phyloP scores from a whole-genome alignment of 2,797 vertebrate genomes.

The Holocentrus rufus region DNA sequence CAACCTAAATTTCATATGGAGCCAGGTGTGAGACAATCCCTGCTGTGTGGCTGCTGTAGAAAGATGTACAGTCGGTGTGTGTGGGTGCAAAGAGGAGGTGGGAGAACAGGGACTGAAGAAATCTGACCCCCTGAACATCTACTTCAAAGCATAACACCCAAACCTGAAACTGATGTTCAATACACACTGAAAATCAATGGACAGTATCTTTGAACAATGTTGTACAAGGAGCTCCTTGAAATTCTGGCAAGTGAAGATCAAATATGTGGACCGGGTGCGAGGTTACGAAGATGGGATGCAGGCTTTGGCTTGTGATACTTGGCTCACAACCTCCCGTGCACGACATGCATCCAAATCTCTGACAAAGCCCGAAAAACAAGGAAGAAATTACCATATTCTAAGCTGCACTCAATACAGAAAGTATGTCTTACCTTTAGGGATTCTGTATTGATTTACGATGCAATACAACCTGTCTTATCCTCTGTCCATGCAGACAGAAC shows the following conservation, averaged over 20 bases:
- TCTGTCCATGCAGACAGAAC: slow-evolving; percentile 27
- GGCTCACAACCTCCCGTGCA: slow-evolving; percentile 31
- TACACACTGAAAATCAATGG: slow-evolving; percentile 21
- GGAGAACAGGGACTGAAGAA: slow-evolving; percentile 4
- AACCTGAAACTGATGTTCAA: slow-evolving; percentile 8
- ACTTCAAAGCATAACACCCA: slow-evolving; percentile 8
- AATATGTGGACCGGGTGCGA: not conserved
- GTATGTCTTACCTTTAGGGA: slow-evolving; percentile 41
- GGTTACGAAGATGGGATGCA: not conserved
- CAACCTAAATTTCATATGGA: not conserved
- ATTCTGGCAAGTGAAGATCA: slow-evolving; percentile 18
- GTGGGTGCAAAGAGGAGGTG: not conserved
- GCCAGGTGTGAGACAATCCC: not conserved
- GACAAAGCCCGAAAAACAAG: slow-evolving; percentile 42
- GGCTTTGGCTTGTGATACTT: slow-evolving; percentile 31
- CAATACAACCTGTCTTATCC: slow-evolving; percentile 40
- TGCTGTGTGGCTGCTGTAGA: not conserved
- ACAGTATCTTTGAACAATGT: slow-evolving; percentile 35
- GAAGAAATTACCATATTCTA: slow-evolving; percentile 51
- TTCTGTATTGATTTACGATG: slow-evolving; percentile 35
- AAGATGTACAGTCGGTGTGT: not conserved
- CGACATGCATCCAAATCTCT: slow-evolving; percentile 44
- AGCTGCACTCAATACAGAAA: slow-evolving; percentile 34
- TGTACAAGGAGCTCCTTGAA: slow-evolving; percentile 26
- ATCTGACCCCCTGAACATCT: not conserved